Conservation (phyloP, 2,888 invertebrate genomes). For the Zhuqinia jingwanae region DNA sequence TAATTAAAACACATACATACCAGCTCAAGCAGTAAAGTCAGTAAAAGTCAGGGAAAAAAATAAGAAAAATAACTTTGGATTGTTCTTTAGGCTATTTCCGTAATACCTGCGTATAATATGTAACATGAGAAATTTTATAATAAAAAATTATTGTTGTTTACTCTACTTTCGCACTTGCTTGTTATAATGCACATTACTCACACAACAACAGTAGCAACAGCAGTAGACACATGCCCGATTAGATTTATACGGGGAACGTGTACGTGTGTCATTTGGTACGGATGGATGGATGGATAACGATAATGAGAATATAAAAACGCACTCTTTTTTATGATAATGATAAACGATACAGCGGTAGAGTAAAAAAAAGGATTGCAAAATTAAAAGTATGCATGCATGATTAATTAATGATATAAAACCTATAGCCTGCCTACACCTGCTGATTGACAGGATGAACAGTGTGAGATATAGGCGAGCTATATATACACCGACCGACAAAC, state of each 20-base stretch:
- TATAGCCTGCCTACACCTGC: neutral
- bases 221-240: neutral
- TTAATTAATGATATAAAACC: too few species aligned
- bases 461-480: too few species aligned
- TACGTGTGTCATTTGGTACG: neutral
- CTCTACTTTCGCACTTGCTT: neutral
- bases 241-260: neutral
- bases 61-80: too few species aligned
- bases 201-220: neutral
- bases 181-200: neutral
- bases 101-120: too few species aligned
- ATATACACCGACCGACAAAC: too few species aligned
- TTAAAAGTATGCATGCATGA: neutral
- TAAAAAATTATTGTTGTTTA: too few species aligned
- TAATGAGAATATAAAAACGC: neutral
- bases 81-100: neutral
- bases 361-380: too few species aligned
- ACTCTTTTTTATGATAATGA: neutral
- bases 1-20: neutral
- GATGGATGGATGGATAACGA: neutral
- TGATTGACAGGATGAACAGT: conserved; percentile 8
- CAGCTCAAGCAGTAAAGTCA: neutral
- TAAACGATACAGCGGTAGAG: too few species aligned
- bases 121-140: neutral
- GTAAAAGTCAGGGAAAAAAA: neutral